Evolutionary conservation across 2,797 vertebrate genomes (phyloP).

Genomic region (Galago senegalensis): DNA sequence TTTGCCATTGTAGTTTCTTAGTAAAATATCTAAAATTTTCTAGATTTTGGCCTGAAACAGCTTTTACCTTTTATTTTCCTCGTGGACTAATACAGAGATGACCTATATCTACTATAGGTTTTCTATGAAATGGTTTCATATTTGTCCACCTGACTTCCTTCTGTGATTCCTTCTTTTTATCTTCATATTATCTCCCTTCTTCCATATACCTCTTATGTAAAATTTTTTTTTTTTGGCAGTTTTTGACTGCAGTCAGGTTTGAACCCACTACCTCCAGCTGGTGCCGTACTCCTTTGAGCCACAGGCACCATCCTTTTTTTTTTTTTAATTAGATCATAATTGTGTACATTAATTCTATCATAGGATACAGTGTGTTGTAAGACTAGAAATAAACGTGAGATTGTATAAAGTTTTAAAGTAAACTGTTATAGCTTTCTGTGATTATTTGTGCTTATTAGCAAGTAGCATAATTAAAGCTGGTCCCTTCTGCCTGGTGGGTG

Average conservation of each 20-base stretch:
- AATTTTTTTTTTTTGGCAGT: too few species aligned
- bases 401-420: conserved; percentile 37
- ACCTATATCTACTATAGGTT: neutral
- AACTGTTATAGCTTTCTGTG: neutral
- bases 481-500: conserved; percentile 65
- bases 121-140: neutral
- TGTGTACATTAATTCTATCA: too few species aligned
- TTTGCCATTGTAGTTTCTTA: neutral
- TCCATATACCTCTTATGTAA: neutral
- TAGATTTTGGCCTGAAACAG: neutral
- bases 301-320: too few species aligned
- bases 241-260: too few species aligned
- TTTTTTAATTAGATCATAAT: too few species aligned
- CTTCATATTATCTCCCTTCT: neutral
- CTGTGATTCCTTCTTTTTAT: conserved; percentile 7
- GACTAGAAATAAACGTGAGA: neutral
- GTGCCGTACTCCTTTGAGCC: too few species aligned
- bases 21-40: conserved; percentile 47
- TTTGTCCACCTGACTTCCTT: neutral
- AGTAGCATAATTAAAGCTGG: conserved; percentile 65
- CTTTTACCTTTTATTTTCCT: conserved; percentile 61
- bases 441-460: conserved; percentile 61
- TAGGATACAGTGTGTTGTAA: neutral
- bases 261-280: too few species aligned
- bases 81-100: conserved; percentile 36